A percentile compares a stretch with the other conserved stretches of the same genome.
Evolutionary conservation across 2,113 vertebrate species (phyloP).

Genomic region (Oncorhynchus clarkii): DNA sequence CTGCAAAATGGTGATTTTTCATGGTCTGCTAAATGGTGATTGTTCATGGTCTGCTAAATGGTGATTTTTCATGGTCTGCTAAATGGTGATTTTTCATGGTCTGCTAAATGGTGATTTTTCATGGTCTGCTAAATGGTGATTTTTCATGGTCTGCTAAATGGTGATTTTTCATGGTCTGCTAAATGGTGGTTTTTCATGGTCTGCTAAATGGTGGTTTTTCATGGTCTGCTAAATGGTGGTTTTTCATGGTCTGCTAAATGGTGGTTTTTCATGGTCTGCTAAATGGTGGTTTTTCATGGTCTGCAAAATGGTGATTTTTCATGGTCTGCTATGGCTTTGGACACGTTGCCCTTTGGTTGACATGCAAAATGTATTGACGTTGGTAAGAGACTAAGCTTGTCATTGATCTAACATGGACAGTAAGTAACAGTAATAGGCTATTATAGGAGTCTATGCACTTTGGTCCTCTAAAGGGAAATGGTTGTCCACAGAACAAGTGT

Average conservation of each 20-base stretch:
- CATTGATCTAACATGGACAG: neutral
- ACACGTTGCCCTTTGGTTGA: neutral
- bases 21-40: neutral
- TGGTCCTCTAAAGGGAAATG: neutral
- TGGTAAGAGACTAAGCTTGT: neutral
- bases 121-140: neutral
- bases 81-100: neutral
- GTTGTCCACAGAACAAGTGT: slow-evolving; percentile 54
- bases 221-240: too few species aligned
- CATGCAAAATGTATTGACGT: neutral
- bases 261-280: neutral
- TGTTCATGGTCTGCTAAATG: too few species aligned
- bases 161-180: too few species aligned
- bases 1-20: neutral
- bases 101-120: too few species aligned
- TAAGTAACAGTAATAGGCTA: neutral
- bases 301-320: neutral
- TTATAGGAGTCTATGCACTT: neutral
- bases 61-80: neutral
- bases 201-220: too few species aligned
- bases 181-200: too few species aligned
- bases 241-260: neutral
- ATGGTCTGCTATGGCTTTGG: neutral
- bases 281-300: neutral
- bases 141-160: too few species aligned